Base-by-base conservation (phyloP, 2,113 vertebrate species). In the Aphyosemion australe region DNA sequence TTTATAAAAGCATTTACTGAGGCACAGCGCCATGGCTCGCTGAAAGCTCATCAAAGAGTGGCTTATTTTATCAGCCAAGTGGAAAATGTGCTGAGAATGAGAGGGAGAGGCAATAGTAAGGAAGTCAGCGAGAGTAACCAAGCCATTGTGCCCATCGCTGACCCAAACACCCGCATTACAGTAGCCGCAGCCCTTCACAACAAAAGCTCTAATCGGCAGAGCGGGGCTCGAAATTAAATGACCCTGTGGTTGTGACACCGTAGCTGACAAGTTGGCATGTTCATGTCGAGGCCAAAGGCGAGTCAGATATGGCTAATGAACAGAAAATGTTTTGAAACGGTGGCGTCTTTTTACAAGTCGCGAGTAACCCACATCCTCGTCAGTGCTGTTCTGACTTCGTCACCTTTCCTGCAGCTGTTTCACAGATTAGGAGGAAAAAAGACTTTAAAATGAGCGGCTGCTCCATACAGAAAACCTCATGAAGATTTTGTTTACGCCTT, bases 11-110 rank as follows among this genome's bases (percentile, higher is more conserved):
- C 82, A 70, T 86, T 85, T 83, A 88, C 78, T 64, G 83, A 86
- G 79, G 76, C 74, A 47, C 74, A 19, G 78, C 77, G 59, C 74
- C 42, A 34, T 60, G 66, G 81, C 77, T 75, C n/a, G 78, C 81
- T 49, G 65, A 83, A 84, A 87, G 82, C 87, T 87, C 87, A 86
- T 90, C 88, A 91, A 87, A 89, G 88, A 82, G 72, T 69, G 84
- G 84, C 88, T 90, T 88, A 90, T 87, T 91, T 89, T 85, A 90
- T 89, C 87, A 90, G 88, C 76, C 72, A 78, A 86, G 88, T 89
- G 87, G 87, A 92, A 92, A 92, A 90, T 88, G 88, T 88, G 86
- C 89, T 89, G 89, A 91, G 80, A 86, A 62, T 69, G 84, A 82
- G 76, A 56, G 76, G 47, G 72, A 56, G 79, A 39, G 78, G 77